phyloP scores from a whole-genome alignment of 2,113 vertebrate species.

The Crypturellus undulatus region DNA sequence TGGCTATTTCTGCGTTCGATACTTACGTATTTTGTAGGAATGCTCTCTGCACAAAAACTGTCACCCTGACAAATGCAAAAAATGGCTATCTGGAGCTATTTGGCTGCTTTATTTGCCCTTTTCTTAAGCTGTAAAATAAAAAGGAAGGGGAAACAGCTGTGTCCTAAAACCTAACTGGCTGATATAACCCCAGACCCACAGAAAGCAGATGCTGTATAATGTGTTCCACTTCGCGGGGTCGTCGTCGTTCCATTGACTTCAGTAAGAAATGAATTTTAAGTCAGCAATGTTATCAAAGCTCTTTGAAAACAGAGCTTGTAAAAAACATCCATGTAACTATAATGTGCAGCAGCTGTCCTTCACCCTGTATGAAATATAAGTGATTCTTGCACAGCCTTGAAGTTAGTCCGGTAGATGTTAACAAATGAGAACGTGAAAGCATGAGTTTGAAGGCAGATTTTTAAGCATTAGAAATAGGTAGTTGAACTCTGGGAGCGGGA shows the following conservation, averaged over 20 bases:
- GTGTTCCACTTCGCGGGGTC: not conserved
- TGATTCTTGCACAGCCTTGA: not conserved
- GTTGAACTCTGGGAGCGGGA: no score
- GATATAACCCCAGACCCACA: not conserved
- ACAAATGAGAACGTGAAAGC: no score
- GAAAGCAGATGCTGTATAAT: not conserved
- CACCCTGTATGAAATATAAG: not conserved
- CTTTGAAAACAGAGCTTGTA: not conserved
- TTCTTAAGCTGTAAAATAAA: not conserved
- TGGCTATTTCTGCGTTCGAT: not conserved
- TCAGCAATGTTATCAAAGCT: not conserved
- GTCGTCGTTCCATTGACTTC: not conserved
- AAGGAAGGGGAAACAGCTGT: not conserved
- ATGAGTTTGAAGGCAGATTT: no score
- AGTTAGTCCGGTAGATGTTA: not conserved
- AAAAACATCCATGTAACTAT: fast-evolving
- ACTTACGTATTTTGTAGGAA: not conserved
- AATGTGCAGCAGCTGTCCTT: not conserved
- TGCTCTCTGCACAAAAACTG: not conserved
- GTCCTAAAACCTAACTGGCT: conserved; percentile 1
- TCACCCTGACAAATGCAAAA: no score
- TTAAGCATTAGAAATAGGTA: no score
- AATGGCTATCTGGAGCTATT: not conserved
- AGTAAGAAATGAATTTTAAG: not conserved
- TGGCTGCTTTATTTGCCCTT: not conserved